Base-by-base conservation (phyloP, 2,888 invertebrate genomes). In the Morinoia aosen region DNA sequence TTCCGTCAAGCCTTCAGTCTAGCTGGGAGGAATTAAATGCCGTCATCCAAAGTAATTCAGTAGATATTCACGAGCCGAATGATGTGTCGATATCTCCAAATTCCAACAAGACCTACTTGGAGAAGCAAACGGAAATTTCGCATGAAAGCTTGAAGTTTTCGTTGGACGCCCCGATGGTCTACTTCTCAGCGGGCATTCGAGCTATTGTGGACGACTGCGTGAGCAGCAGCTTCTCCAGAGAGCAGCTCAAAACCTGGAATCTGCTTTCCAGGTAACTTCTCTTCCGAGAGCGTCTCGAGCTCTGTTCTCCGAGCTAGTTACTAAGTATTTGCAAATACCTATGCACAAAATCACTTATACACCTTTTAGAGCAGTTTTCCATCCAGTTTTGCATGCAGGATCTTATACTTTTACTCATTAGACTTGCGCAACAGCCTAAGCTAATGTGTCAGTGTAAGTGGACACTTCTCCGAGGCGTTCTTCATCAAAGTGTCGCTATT, bases 191-290 rank as follows among this genome's bases (percentile, higher is more conserved):
- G 48, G 99, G 99, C 39, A 98, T 99, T 97, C 99, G 99, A 97
- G 98, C 99, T 58, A 99, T 99, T 97, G 99, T 99, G 95, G 99
- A 99, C 97, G 99, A 99, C 97, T 99, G 99, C 97, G 99, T 99
- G 95, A 99, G 99, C 0, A 99, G 99, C 39, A 98, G 99, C 97
- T 99, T 99, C 97, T 98, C 99, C 97, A 99, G 99, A 16, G 99
- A 99, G 97, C 99, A 99, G 97, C 97, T 99, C 96, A 97, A 98
- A 98, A 96, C 96, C 39, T 96, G 96, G 96, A 96, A 96, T 76
- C 95, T 96, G 95, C 95, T 96, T 14, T 96, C 96, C 93, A 98
- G 97, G 98, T 98, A 97, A 96, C 25, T 19, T 76, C 19, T 33
- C 25, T 76, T 76, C 33, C 48, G 48, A 57, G 39, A 57, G 7